Conservation (phyloP, 2,113 vertebrate species). For the Catharus fuscescens region DNA sequence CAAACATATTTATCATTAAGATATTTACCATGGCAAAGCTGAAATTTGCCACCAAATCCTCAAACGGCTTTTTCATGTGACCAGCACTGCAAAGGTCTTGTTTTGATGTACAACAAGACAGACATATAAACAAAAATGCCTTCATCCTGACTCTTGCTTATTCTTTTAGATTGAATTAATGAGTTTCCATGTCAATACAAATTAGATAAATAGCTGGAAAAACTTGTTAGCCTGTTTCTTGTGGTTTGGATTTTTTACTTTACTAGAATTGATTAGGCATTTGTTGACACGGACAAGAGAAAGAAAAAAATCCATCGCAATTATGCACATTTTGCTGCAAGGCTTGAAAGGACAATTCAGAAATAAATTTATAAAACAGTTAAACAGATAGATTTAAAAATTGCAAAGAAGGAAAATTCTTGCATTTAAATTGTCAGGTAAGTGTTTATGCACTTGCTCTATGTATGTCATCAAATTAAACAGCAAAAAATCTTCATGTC, state of each 20-base stretch:
- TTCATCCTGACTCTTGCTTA: conserved; percentile 3
- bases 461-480: not conserved
- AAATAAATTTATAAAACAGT: conserved; percentile 24
- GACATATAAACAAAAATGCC: not conserved
- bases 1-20: not conserved
- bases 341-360: conserved; percentile 27
- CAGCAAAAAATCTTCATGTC: not conserved
- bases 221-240: conserved; percentile 24
- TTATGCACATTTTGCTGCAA: conserved; percentile 26
- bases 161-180: conserved; percentile 20
- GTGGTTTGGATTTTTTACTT: not conserved
- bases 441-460: not conserved
- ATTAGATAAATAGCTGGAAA: conserved; percentile 50
- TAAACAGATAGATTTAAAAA: not conserved
- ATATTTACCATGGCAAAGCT: not conserved
- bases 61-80: conserved; percentile 31
- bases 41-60: conserved; percentile 1
- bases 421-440: conserved; percentile 7
- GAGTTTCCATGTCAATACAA: conserved; percentile 52
- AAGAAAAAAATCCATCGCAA: conserved; percentile 39
- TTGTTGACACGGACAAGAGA: conserved; percentile 30
- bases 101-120: not conserved
- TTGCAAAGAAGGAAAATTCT: not conserved
- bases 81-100: not conserved
- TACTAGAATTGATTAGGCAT: not conserved